Evolutionary conservation across 2,113 vertebrate species (phyloP), one percentile per base, ranked within the genome.

Genomic region (Nesogale talazaci): DNA sequence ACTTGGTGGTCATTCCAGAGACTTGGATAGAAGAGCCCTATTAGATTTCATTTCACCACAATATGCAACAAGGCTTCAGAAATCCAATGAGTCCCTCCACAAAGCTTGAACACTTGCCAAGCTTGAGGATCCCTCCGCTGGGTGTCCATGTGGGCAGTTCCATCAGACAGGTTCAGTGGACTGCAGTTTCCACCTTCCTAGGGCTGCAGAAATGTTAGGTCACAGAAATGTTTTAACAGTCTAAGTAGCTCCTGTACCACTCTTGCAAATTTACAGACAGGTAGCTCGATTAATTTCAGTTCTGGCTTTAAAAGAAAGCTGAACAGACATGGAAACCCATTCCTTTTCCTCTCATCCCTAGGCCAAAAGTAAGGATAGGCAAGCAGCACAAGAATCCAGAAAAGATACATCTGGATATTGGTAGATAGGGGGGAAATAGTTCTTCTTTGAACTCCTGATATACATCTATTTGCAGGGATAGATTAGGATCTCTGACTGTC

Each of bases 351-450:
- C 34, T 31, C 57, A 22, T 2, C 59, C 72, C 11, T 52, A 65
- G 27, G 11, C 36, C 34, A 87, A n/a, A 63, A 17, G 56, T 59
- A 36, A 76, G 11, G 38, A 27, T 61, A 25, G 42, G 59, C 23
- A 82, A n/a, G 20, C 8, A 76, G 23, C 40, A 29, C 17, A 23
- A 29, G 9, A 63, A 7, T 65, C 31, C 8, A 72, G 5, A 36
- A 59, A 42, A 57, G 20, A 20, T n/a, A 3, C 11, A 15, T 4
- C 3, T 0, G 5, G 20, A 15, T 29, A 14, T 10, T 52, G 1
- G 20, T 61, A 29, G 40, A 92, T 72, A 42, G 9, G 36, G 57
- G 4, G 27, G 10, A n/a, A 57, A 65, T 20, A 46, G 36, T 52
- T 90, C 56, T 2, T 86, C 9, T 65, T 36, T 31, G 34, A 17